Base-by-base conservation (phyloP, 2,797 vertebrate genomes). In the Coluber constrictor region DNA sequence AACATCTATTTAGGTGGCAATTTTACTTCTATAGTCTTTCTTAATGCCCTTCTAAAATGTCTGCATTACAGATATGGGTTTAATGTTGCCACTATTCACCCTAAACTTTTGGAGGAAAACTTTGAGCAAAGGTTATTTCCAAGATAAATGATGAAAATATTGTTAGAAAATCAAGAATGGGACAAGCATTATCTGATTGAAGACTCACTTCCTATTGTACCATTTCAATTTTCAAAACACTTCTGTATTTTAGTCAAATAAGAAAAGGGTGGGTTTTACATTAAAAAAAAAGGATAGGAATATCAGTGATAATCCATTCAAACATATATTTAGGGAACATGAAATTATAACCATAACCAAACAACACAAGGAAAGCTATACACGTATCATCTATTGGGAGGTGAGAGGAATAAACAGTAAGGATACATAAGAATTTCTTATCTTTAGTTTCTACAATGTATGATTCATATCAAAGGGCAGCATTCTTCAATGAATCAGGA, bases 1-100 rank as follows among this genome's bases (percentile, higher is more conserved):
- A 93, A 94, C 94, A 94, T 94, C 93, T 96, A 93, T 95, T 95
- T 94, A 94, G 95, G 94, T 94, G 95, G 95, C 90, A 94, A 93
- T 86, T 86, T 95, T 89, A 91, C 83, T 94, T 94, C 89, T 96
- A 96, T 96, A 96, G 79, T 93, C 96, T 89, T 12, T 93, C 51
- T 90, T 94, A 96, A 95, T 94, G 92, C 89, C 95, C 95, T 87
- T 89, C 95, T 91, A 87, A 95, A 86, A 93, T 93, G 59, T 93
- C 95, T 93, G 92, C 88, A 92, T 95, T 94, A 18, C 91, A 83
- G 37, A 83, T 87, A 94, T 91, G 90, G 74, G 89, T 94, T 90
- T 74, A 94, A 93, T 91, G 94, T 94, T 93, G 91, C 93, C 32
- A 91, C 0, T 0, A 57, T 90, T 93, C 59, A 95, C 90, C 95